Conservation (phyloP, 2,797 vertebrate species). For the Lycodopsis pacificus region DNA sequence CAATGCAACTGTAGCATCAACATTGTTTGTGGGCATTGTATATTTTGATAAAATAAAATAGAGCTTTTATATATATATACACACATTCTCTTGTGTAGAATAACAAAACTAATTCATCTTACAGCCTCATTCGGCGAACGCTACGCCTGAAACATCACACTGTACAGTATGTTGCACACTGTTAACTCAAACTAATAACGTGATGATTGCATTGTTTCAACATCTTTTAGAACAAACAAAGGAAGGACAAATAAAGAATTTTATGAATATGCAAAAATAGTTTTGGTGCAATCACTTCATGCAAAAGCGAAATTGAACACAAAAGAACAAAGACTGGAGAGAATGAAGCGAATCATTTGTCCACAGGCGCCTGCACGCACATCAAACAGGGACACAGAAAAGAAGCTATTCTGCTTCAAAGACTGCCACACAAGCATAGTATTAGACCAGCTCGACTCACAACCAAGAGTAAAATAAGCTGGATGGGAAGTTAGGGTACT, state of each 20-base stretch:
- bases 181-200: constrained; percentile 35
- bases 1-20: constrained; percentile 15
- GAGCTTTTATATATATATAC: neutral
- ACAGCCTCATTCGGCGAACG: constrained; percentile 13
- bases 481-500: constrained; percentile 54
- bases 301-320: constrained; percentile 56
- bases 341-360: constrained; percentile 69
- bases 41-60: constrained; percentile 15
- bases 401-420: constrained; percentile 69
- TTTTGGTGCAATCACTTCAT: constrained; percentile 36
- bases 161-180: constrained; percentile 10
- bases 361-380: constrained; percentile 67
- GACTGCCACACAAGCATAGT: constrained; percentile 60
- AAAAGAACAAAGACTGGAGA: constrained; percentile 62
- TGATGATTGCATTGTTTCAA: constrained; percentile 48
- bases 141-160: neutral
- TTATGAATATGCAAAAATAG: constrained; percentile 53
- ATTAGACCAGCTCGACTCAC: constrained; percentile 59
- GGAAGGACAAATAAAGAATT: constrained; percentile 9
- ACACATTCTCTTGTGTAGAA: neutral
- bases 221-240: constrained; percentile 21
- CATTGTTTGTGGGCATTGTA: neutral
- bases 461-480: constrained; percentile 51
- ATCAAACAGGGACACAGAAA: constrained; percentile 68
- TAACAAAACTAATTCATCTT: constrained; percentile 9